Evolutionary conservation across 2,113 vertebrate genomes (phyloP).

Genomic region (Rostratula benghalensis): DNA sequence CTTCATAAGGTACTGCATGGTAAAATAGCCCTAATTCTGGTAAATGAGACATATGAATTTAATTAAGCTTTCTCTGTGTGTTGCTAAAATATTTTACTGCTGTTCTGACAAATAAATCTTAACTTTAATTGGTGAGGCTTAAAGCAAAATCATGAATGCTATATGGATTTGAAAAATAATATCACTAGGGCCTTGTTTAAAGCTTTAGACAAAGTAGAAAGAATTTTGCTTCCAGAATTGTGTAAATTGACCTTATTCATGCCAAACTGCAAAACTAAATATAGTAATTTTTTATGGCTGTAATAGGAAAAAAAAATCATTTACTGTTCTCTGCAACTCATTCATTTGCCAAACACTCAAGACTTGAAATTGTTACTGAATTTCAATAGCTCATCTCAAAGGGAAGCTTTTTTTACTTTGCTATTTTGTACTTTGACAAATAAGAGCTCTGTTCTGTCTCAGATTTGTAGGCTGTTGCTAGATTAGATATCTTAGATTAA

Average conservation of each 20-base stretch:
- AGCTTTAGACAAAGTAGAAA: slow-evolving; percentile 54
- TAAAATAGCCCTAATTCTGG: neutral
- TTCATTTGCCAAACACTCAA: neutral
- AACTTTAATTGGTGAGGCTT: slow-evolving; percentile 15
- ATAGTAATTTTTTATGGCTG: slow-evolving; percentile 17
- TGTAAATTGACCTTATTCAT: slow-evolving; percentile 25
- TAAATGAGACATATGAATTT: neutral
- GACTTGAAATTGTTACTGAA: neutral
- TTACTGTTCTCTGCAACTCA: slow-evolving; percentile 14
- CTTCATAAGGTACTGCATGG: neutral
- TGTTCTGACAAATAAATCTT: slow-evolving; percentile 50
- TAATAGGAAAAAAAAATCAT: slow-evolving; percentile 31
- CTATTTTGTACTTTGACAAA: neutral
- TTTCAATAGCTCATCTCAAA: neutral
- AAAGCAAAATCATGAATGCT: slow-evolving; percentile 32
- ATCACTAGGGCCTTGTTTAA: slow-evolving; percentile 40
- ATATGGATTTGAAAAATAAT: slow-evolving; percentile 36
- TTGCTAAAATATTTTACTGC: slow-evolving; percentile 39
- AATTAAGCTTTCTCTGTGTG: slow-evolving; percentile 12
- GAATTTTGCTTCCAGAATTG: slow-evolving; percentile 4
- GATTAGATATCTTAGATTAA: neutral
- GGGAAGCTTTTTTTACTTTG: neutral
- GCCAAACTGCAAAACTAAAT: slow-evolving; percentile 38
- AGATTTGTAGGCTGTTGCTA: neutral
- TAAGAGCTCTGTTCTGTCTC: neutral